phyloP scores from a whole-genome alignment of 2,888 invertebrate genomes.

The Gerosis bhagava region DNA sequence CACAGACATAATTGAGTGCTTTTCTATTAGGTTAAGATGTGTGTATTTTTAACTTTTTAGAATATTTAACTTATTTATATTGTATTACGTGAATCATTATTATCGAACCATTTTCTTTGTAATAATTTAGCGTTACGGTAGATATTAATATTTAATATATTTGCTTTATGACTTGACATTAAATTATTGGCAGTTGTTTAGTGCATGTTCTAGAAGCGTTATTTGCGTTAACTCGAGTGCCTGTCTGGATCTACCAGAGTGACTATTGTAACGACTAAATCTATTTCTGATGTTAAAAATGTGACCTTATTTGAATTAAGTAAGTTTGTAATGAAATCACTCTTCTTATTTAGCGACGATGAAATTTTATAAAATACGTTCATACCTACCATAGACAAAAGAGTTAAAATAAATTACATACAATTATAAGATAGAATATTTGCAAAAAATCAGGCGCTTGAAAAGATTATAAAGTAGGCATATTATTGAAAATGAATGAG shows the following conservation, averaged over 20 bases:
- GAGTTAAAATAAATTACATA: slow-evolving; percentile 55
- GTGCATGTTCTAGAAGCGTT: slow-evolving; percentile 66
- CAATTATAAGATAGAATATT: slow-evolving; percentile 68
- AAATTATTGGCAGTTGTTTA: slow-evolving; percentile 74
- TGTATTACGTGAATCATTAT: slow-evolving; percentile 78
- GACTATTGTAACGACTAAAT: slow-evolving; percentile 48
- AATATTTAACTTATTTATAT: slow-evolving; percentile 82
- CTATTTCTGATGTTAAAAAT: slow-evolving; percentile 54
- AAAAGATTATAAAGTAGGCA: slow-evolving; percentile 81
- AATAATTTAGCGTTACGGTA: slow-evolving; percentile 79
- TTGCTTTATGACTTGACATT: slow-evolving; percentile 73
- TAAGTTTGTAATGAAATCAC: slow-evolving; percentile 46
- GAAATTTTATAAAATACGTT: slow-evolving; percentile 65
- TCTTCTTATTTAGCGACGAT: slow-evolving; percentile 60
- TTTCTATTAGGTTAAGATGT: slow-evolving; percentile 80
- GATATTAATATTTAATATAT: slow-evolving; percentile 80
- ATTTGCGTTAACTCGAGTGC: slow-evolving; percentile 74
- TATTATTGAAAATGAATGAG: slow-evolving; percentile 78
- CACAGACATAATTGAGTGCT: slow-evolving; percentile 69
- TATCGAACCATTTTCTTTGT: slow-evolving; percentile 78
- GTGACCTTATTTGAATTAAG: slow-evolving; percentile 56
- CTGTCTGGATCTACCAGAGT: slow-evolving; percentile 49
- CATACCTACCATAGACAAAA: slow-evolving; percentile 65
- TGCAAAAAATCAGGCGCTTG: slow-evolving; percentile 77
- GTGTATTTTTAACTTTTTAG: slow-evolving; percentile 82